These are phyloP conservation scores for Cirrhinus molitorella DNA, from an alignment of 2,797 vertebrate genomes.

Conservation along the genomic window DNA sequence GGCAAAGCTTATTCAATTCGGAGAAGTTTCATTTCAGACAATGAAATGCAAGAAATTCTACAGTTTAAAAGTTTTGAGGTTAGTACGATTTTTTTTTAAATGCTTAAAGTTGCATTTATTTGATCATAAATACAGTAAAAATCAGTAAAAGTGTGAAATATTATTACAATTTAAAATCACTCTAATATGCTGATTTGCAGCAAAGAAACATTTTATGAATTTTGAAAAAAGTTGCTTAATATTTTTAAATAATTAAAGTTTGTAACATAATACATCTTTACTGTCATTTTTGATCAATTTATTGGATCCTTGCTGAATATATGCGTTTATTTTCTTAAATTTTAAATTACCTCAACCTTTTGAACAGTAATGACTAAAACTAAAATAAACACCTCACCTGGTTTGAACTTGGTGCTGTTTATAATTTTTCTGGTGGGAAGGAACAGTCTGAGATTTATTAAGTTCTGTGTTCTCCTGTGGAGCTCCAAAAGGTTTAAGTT, in stretches of 20 bases:
- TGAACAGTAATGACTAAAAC: neutral
- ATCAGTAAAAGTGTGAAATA: neutral
- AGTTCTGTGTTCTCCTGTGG: slow-evolving; percentile 77
- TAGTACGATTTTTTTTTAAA: no score
- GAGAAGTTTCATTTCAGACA: no score
- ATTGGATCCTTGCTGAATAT: neutral
- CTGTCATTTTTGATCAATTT: neutral
- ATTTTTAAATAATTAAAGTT: no score
- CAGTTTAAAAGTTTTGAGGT: neutral
- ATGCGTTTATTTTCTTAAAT: neutral
- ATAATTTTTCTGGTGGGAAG: slow-evolving; percentile 82
- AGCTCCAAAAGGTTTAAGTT: slow-evolving; percentile 87
- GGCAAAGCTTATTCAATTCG: neutral
- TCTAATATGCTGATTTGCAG: neutral
- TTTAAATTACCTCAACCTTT: no score
- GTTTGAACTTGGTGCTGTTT: slow-evolving; percentile 86
- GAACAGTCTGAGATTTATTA: slow-evolving; percentile 68
- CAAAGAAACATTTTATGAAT: neutral
- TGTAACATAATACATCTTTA: neutral
- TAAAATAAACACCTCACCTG: slow-evolving; percentile 75
- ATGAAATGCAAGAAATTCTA: neutral
- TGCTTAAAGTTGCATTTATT: neutral
- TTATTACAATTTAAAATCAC: neutral
- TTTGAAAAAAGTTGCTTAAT: neutral
- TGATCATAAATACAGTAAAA: neutral